phyloP scores from a whole-genome alignment of 2,797 vertebrate genomes.

The Neostethus bicornis region DNA sequence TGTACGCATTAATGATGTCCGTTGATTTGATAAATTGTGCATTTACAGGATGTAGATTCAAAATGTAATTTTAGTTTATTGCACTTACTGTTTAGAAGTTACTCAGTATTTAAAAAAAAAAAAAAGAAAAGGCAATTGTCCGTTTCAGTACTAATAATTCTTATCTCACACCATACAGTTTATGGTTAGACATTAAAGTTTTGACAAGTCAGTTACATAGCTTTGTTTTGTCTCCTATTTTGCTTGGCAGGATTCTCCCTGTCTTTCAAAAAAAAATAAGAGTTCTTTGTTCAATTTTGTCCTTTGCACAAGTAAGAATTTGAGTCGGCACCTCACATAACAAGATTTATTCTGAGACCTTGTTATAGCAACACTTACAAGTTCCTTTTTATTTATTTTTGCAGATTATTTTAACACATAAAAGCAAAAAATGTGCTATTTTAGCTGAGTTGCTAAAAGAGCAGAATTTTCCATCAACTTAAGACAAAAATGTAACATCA shows the following conservation, averaged over 20 bases:
- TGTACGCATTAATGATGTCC: too few relatives aligned
- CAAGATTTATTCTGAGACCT: conserved; percentile 25
- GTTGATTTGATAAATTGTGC: too few relatives aligned
- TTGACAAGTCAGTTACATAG: too few relatives aligned
- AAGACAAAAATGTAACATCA: conserved; percentile 31
- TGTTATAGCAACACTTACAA: conserved; percentile 27
- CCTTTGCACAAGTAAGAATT: conserved; percentile 18
- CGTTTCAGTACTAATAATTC: too few relatives aligned
- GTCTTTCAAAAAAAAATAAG: conserved; percentile 35
- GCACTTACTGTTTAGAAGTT: too few relatives aligned
- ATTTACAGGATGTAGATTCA: too few relatives aligned
- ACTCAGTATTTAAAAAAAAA: too few relatives aligned
- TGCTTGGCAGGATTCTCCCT: conserved; percentile 31
- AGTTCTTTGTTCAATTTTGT: conserved; percentile 52
- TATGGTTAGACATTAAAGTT: too few relatives aligned
- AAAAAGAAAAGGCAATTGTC: too few relatives aligned
- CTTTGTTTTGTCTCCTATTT: conserved; percentile 31
- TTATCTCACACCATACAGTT: too few relatives aligned
- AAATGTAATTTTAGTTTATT: too few relatives aligned
- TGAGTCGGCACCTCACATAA: conserved; percentile 16
- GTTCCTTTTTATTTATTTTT: conserved; percentile 32
- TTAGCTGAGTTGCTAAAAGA: conserved; percentile 42
- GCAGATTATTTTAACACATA: conserved; percentile 33
- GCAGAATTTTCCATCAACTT: conserved; percentile 16
- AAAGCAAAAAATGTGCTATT: conserved; percentile 32